Evolutionary conservation across 2,888 invertebrate genomes (phyloP), one percentile per base, ranked within the genome.

Genomic region (Heteropelma amictum): DNA sequence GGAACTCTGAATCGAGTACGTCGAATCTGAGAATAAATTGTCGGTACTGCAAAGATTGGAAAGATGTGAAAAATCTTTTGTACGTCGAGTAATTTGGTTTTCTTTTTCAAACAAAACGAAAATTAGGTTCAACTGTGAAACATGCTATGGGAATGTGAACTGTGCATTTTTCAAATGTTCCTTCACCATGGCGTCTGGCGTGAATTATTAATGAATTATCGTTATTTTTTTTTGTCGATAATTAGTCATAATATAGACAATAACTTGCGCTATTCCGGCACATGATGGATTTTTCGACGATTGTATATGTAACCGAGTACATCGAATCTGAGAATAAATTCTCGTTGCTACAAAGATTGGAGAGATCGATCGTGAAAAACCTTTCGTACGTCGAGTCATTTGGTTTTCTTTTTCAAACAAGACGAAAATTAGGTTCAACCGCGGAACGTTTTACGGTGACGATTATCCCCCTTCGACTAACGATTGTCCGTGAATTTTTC

Each of bases 301-400:
- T n/a, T n/a, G n/a, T n/a, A n/a, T n/a, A n/a, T n/a, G n/a, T n/a
- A 8, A 2, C 3, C 12, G 38, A 38, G n/a, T 10, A 3, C 33
- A n/a, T n/a, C n/a, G n/a, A n/a, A n/a, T 17, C 10, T 17, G 26
- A 51, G 53, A 53, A 35, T 53, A n/a, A 53, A 30, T 54, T 54
- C 54, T 54, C 54, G 35, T 54, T 12, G 54, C 35, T 54, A 33
- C 19, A n/a, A 35, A 21, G 19, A 54, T 54, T 6, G 35, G 7
- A 35, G 35, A 35, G 21, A 54, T 54, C 54, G 12, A 54, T 21
- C 21, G 14, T 35, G 26, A 7, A 54, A 33, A 54, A 23, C 26
- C 35, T 19, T 21, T 3, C n/a, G 54, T 35, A 19, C 42, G 12
- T 45, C 19, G 14, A 28, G 38, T 30, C 14, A 6, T 14, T 26